phyloP scores from a whole-genome alignment of 1,140 invertebrate species.

The Dendroctonus valens region DNA sequence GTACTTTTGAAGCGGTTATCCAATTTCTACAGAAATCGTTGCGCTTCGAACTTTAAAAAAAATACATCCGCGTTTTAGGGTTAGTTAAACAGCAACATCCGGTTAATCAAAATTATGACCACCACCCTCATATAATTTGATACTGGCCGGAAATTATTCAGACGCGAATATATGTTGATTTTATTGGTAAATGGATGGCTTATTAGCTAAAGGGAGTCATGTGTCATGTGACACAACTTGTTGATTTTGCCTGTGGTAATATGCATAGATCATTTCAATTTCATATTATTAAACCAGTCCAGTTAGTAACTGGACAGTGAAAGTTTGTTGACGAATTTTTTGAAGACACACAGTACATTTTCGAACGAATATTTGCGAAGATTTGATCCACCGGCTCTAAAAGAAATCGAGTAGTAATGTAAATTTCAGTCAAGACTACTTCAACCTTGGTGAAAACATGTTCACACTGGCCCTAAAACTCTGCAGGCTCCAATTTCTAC shows the following conservation, averaged over 20 bases:
- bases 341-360: too few relatives aligned
- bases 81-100: slow-evolving; percentile 24
- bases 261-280: background rate
- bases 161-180: slow-evolving; percentile 23
- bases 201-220: slow-evolving; percentile 19
- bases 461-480: too few relatives aligned
- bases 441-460: too few relatives aligned
- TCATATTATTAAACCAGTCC: too few relatives aligned
- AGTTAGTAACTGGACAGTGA: too few relatives aligned
- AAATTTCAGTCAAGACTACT: too few relatives aligned
- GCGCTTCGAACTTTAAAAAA: slow-evolving; percentile 6
- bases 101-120: slow-evolving; percentile 22
- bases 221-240: slow-evolving; percentile 18
- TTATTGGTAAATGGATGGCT: slow-evolving; percentile 19
- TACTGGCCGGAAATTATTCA: slow-evolving; percentile 19
- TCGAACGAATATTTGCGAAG: too few relatives aligned
- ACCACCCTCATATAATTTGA: slow-evolving; percentile 15
- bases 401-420: too few relatives aligned
- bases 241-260: slow-evolving; percentile 11
- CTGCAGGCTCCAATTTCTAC: too few relatives aligned
- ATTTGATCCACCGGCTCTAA: too few relatives aligned
- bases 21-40: background rate
- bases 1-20: too few relatives aligned
- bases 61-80: slow-evolving; percentile 4
- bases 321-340: too few relatives aligned